Percentiles rank a stretch among this genome's conserved stretches.
phyloP scores from a whole-genome alignment of 64 coral and sea anemone species.

The Pocillopora verrucosa region DNA sequence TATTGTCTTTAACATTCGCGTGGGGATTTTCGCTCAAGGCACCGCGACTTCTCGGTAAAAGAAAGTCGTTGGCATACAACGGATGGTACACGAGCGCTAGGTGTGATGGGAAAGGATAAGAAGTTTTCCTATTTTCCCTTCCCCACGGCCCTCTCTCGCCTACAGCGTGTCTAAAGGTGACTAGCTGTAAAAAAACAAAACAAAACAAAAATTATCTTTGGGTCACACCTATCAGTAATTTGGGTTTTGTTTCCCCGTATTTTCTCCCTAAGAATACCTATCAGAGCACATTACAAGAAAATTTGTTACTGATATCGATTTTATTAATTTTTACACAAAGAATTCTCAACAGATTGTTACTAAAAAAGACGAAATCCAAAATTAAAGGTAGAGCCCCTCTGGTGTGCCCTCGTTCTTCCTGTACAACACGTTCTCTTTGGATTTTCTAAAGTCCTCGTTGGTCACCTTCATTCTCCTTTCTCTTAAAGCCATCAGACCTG shows the following conservation, averaged over 20 bases:
- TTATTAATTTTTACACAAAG: not conserved
- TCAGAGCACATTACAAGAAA: not conserved
- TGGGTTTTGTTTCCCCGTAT: too few species aligned
- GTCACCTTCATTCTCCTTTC: slow-evolving; percentile 94
- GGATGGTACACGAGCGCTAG: not conserved
- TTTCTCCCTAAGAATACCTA: too few species aligned
- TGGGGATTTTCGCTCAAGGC: too few species aligned
- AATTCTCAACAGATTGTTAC: not conserved
- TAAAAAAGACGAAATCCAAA: not conserved
- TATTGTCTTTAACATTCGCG: not conserved
- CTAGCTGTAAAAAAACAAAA: too few species aligned
- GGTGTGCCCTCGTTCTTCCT: slow-evolving; percentile 86
- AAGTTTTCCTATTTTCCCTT: not conserved
- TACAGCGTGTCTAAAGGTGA: too few species aligned
- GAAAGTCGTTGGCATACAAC: too few species aligned
- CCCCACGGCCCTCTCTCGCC: too few species aligned
- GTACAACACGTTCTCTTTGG: slow-evolving; percentile 87
- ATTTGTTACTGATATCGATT: not conserved
- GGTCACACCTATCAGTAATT: too few species aligned
- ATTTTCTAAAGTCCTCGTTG: slow-evolving; percentile 87
- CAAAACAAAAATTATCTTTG: too few species aligned
- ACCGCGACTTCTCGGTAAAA: too few species aligned
- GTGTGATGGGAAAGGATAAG: not conserved
- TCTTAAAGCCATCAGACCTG: slow-evolving; percentile 86
- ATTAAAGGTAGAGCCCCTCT: slow-evolving; percentile 80